Base-by-base conservation (phyloP, 2,888 invertebrate species). In the Lasioglossum leucozonium region DNA sequence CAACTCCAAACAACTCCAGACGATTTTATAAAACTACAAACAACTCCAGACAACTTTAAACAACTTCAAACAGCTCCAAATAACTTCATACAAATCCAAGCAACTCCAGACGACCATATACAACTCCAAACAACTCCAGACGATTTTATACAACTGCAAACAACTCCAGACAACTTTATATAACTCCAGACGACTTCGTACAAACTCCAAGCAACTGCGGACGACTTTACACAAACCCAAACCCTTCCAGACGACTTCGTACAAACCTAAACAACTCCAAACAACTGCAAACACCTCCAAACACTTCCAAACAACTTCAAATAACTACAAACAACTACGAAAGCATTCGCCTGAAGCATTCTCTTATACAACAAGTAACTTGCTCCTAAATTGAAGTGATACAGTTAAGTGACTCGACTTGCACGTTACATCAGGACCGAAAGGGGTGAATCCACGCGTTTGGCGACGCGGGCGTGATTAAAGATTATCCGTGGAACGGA, bases 401-500 rank as follows among this genome's bases (percentile, higher is more conserved):
- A 51, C 51, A 4, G 22, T n/a, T n/a, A 51, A 51, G 51, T 51
- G n/a, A n/a, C 51, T 51, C 1, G 8, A 1, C 3, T n/a, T 51
- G 51, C 51, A 10, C n/a, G 51, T 51, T 51, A n/a, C n/a, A n/a
- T 51, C n/a, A n/a, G 22, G n/a, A 1, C 22, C 51, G 8, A 51
- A 51, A 51, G 51, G 8, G 22, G 22, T 51, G 10, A 42, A n/a
- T n/a, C 51, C 3, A 22, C n/a, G 51, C 51, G 51, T 51, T 51
- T 2, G n/a, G 10, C n/a, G 22, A 26, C 58, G 58, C 16, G 58
- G 87, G 74, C 86, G 89, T 90, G 90, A 92, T 92, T 92, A 93
- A 93, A 92, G 91, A 93, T 92, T 92, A 93, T 92, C 90, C 90
- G 74, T 82, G 82, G 87, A 90, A 86, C 91, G 90, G 87, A 89